Evolutionary conservation across 2,113 vertebrate species (phyloP).

Genomic region (Ardeotis arabs): DNA sequence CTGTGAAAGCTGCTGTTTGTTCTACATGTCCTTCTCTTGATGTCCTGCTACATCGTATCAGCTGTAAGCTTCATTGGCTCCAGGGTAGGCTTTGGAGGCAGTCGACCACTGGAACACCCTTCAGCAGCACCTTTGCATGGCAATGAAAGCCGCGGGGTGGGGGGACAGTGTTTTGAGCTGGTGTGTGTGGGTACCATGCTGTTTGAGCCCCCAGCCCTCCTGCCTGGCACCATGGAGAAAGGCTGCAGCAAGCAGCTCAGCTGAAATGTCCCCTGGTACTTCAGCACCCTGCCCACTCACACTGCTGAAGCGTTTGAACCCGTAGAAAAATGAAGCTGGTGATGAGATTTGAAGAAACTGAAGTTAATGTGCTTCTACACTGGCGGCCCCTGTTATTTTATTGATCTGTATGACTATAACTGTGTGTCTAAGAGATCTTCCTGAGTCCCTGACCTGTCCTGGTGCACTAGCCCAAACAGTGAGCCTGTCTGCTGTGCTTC

Average conservation of each 20-base stretch:
- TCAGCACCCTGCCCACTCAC: neutral
- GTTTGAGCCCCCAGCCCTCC: neutral
- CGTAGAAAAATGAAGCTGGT: neutral
- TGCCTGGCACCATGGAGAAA: neutral
- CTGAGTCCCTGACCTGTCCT: neutral
- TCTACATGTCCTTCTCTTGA: neutral
- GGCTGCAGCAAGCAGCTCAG: neutral
- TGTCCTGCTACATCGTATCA: fast-evolving
- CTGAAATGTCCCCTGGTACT: neutral
- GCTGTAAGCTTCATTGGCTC: fast-evolving
- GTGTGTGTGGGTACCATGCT: neutral
- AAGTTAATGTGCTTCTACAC: neutral
- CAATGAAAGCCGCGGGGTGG: neutral
- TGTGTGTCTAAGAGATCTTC: neutral
- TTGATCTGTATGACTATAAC: neutral
- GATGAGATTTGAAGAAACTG: neutral
- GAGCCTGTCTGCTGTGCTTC: neutral
- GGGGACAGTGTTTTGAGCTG: neutral
- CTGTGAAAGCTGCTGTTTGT: neutral
- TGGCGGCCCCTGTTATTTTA: neutral
- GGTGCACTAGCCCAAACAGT: neutral
- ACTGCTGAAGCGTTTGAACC: neutral
- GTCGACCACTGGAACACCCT: neutral
- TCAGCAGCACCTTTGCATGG: neutral
- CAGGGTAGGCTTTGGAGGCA: neutral